phyloP scores from a whole-genome alignment of 2,888 invertebrate genomes.

The Sarcophaga caerulescens region DNA sequence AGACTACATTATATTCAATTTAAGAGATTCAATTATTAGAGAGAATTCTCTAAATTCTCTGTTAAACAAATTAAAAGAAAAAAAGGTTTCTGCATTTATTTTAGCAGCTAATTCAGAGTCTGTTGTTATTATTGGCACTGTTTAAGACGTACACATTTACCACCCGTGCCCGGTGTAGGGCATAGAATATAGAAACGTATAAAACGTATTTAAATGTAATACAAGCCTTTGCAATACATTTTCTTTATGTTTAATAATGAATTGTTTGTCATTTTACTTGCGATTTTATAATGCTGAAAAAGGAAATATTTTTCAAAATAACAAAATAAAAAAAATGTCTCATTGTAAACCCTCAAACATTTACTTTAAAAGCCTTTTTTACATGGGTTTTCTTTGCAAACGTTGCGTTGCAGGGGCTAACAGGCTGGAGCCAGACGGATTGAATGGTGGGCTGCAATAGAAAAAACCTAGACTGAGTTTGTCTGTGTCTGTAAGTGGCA shows the following conservation, averaged over 20 bases:
- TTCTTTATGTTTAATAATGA: background rate
- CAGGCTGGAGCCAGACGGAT: background rate
- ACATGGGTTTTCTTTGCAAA: background rate
- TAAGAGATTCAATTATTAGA: too few relatives aligned
- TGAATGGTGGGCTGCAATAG: background rate
- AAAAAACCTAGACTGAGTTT: background rate
- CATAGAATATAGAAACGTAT: too few relatives aligned
- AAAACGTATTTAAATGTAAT: background rate
- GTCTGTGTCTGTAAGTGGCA: background rate
- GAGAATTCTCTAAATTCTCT: too few relatives aligned
- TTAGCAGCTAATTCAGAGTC: too few relatives aligned
- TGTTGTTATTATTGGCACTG: too few relatives aligned
- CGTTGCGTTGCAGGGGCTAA: background rate
- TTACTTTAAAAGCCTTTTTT: background rate
- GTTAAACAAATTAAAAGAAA: too few relatives aligned
- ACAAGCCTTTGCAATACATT: slow-evolving; percentile 39
- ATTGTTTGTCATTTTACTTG: slow-evolving; percentile 55
- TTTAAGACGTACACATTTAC: too few relatives aligned
- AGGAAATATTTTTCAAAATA: background rate
- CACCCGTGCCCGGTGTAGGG: too few relatives aligned
- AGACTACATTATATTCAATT: too few relatives aligned
- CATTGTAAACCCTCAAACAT: background rate
- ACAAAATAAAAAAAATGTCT: slow-evolving; percentile 20
- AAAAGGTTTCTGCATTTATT: too few relatives aligned
- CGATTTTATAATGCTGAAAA: background rate